Conservation (phyloP, 2,113 vertebrate species). For the Xiphophorus maculatus region DNA sequence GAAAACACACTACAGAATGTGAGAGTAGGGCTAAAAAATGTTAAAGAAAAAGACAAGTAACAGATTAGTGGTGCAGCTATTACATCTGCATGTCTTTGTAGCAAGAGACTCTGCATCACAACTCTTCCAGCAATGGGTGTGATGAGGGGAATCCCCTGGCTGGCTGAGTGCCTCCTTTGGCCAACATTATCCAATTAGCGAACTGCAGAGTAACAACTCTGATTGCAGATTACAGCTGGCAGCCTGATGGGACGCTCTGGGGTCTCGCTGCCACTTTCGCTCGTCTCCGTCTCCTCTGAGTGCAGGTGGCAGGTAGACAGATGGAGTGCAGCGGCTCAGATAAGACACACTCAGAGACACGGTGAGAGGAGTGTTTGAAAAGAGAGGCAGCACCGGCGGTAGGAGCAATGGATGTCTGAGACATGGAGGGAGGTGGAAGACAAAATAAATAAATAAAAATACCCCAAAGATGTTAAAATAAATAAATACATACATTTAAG, state of each 20-base stretch:
- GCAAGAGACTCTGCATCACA: conserved; percentile 31
- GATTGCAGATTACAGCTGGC: conserved; percentile 66
- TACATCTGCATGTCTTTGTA: background rate
- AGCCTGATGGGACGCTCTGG: conserved; percentile 39
- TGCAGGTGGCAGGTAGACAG: conserved; percentile 20
- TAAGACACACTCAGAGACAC: conserved; percentile 15
- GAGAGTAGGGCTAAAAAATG: too few relatives aligned
- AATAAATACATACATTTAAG: background rate
- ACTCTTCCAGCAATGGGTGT: conserved; percentile 37
- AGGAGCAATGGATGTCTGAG: background rate
- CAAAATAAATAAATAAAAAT: background rate
- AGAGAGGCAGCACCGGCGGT: background rate
- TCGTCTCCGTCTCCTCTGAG: conserved; percentile 18
- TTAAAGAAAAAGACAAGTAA: background rate
- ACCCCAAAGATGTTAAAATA: background rate
- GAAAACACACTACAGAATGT: too few relatives aligned
- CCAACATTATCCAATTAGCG: conserved; percentile 72
- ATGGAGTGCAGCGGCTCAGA: conserved; percentile 29
- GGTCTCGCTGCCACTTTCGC: conserved; percentile 26
- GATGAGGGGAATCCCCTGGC: conserved; percentile 69
- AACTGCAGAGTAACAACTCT: conserved; percentile 50
- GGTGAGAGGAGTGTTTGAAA: background rate
- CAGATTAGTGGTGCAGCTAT: background rate
- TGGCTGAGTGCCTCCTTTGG: conserved; percentile 59
- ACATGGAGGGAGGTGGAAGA: background rate